Evolutionary conservation across 2,888 invertebrate genomes (phyloP).

Genomic region (Cataglyphis altisquamis): DNA sequence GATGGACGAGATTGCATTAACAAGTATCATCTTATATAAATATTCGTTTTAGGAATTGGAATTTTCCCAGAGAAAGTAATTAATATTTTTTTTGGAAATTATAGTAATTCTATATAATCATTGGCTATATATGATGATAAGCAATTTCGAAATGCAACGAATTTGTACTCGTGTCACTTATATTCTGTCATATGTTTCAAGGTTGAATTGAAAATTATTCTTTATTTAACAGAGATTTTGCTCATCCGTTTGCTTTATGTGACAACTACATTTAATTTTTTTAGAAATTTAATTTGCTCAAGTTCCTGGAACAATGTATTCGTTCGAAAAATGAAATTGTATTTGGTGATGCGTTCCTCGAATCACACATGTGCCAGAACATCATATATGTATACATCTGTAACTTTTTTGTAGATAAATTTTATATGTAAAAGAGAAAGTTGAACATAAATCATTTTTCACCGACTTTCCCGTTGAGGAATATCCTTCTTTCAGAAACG

Average conservation of each 20-base stretch:
- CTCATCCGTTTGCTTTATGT: too few species aligned
- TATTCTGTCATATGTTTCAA: not conserved
- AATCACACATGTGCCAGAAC: not conserved
- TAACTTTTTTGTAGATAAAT: not conserved
- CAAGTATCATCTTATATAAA: not conserved
- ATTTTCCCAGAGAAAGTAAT: not conserved
- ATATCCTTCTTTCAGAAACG: not conserved
- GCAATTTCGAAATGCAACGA: not conserved
- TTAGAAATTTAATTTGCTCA: not conserved
- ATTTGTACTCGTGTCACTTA: not conserved
- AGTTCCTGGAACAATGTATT: not conserved
- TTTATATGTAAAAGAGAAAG: not conserved
- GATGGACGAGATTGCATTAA: not conserved
- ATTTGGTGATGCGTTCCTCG: constrained; percentile 17
- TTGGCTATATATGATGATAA: not conserved
- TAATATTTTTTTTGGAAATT: not conserved
- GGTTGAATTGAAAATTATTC: not conserved
- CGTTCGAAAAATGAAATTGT: not conserved
- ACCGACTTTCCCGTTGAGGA: constrained; percentile 26
- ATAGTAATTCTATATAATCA: not conserved
- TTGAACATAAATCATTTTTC: not conserved
- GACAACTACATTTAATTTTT: not conserved
- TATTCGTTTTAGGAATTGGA: not conserved
- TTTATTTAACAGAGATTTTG: not conserved
- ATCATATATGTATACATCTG: not conserved